A percentile compares a stretch with the other conserved stretches of the same genome.
These are phyloP conservation scores for Centruroides sculpturatus DNA, from an alignment of 1,140 invertebrate genomes.

Conservation along the genomic window DNA sequence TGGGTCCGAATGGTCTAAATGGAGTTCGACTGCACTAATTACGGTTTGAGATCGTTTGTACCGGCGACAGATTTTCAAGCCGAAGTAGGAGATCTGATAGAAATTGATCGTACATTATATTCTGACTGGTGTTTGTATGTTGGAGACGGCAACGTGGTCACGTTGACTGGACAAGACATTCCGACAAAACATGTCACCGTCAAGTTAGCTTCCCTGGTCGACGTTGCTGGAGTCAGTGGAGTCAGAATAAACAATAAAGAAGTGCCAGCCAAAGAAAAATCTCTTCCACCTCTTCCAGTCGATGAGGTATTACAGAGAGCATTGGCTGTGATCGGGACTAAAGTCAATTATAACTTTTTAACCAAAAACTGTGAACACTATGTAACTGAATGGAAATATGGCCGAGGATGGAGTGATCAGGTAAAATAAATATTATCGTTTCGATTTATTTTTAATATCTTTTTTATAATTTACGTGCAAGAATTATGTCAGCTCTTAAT, in stretches of 20 bases:
- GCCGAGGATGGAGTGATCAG: conserved; percentile 25
- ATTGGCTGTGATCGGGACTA: conserved; percentile 13
- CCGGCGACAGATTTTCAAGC: conserved; percentile 7
- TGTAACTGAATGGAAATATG: conserved; percentile 26
- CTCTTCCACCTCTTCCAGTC: conserved; percentile 15
- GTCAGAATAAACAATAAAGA: conserved; percentile 26
- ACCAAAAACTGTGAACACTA: conserved; percentile 25
- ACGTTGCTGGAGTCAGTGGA: conserved; percentile 19
- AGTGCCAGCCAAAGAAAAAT: conserved; percentile 21
- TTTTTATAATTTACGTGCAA: no score
- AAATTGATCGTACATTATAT: conserved; percentile 24
- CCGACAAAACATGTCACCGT: conserved; percentile 16
- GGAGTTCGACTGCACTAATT: background rate
- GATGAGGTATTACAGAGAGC: conserved; percentile 20
- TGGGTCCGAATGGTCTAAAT: no score
- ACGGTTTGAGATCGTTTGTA: conserved; percentile 14
- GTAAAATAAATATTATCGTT: conserved; percentile 10
- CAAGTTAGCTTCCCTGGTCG: conserved; percentile 10
- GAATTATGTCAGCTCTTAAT: no score
- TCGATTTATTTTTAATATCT: background rate
- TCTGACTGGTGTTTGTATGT: conserved; percentile 26
- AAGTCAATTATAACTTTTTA: conserved; percentile 23
- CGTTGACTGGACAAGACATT: conserved; percentile 18
- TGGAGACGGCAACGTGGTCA: conserved; percentile 22
- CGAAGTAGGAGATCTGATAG: conserved; percentile 23